A percentile compares a stretch with the other conserved stretches of the same genome.
Conservation (phyloP, 1,140 invertebrate genomes). For the Panagrolaimus sp. region DNA sequence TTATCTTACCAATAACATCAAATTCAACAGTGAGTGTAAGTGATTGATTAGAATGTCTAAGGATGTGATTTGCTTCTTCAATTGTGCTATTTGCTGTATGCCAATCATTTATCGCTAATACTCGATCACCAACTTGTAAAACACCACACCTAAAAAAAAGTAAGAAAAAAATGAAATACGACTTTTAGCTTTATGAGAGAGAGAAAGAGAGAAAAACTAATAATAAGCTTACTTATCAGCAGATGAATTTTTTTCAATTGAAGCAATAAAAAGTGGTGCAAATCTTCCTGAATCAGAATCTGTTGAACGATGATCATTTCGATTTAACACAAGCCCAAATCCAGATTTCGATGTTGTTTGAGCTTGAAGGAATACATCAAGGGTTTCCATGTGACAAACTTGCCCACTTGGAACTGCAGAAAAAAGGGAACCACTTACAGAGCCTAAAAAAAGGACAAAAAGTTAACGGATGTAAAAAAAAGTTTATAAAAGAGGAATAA, state of each 20-base stretch:
- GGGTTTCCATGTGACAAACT: conserved; percentile 68
- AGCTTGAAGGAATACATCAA: conserved; percentile 67
- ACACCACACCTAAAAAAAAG: conserved; percentile 65
- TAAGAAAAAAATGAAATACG: background rate
- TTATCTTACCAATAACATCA: conserved; percentile 71
- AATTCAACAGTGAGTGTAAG: conserved; percentile 71
- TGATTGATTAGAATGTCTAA: conserved; percentile 61
- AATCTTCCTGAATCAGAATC: conserved; percentile 18
- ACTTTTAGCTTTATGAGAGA: too few species aligned
- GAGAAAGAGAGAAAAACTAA: conserved; percentile 11
- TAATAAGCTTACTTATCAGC: conserved; percentile 69
- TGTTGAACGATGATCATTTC: conserved; percentile 23
- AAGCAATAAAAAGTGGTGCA: conserved; percentile 63
- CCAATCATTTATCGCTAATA: conserved; percentile 73
- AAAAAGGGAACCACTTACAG: conserved; percentile 26
- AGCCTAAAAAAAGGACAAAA: conserved; percentile 31
- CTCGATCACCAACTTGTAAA: conserved; percentile 73
- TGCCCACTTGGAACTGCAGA: conserved; percentile 59
- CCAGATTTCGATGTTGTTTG: conserved; percentile 60
- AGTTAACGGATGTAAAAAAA: conserved; percentile 1
- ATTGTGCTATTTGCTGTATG: conserved; percentile 60
- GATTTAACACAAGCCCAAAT: conserved; percentile 59
- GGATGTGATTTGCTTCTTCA: conserved; percentile 62
- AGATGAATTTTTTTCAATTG: conserved; percentile 68
- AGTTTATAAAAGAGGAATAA: conserved; percentile 1